Percentiles rank a stretch among this genome's conserved stretches.
These are phyloP conservation scores for Aphelenchoides avenae DNA, from an alignment of 1,140 invertebrate species.

Conservation along the genomic window DNA sequence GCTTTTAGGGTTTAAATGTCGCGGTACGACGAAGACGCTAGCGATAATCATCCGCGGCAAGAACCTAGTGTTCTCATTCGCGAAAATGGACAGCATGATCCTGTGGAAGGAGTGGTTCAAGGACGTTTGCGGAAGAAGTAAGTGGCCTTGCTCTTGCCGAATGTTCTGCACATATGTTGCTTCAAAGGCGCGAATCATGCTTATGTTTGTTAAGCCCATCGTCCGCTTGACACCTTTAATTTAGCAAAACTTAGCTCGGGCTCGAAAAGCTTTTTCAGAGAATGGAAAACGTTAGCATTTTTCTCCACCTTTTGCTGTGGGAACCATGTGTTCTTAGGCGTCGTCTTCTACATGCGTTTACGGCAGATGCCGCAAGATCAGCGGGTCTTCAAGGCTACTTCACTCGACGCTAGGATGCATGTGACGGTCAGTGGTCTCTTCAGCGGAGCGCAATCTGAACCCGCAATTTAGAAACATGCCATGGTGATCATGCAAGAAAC, in stretches of 20 bases:
- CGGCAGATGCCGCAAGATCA: conserved; percentile 19
- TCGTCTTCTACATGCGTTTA: conserved; percentile 27
- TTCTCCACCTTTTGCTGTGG: conserved; percentile 4
- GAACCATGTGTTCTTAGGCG: conserved; percentile 16
- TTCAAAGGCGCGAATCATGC: too few relatives aligned
- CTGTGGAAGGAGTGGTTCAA: conserved; percentile 43
- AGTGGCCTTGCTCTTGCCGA: conserved; percentile 1
- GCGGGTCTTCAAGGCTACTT: conserved; percentile 21
- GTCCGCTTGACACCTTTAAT: neutral
- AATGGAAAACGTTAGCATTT: too few relatives aligned
- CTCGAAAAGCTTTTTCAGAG: too few relatives aligned
- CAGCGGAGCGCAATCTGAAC: conserved; percentile 30
- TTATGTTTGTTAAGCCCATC: too few relatives aligned
- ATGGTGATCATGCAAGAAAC: conserved; percentile 32
- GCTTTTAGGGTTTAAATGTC: conserved; percentile 27
- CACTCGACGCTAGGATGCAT: conserved; percentile 33
- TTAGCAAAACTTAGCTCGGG: neutral
- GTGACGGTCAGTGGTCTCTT: conserved; percentile 25
- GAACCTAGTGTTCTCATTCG: conserved; percentile 34
- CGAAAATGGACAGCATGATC: conserved; percentile 36
- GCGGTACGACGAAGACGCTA: conserved; percentile 31
- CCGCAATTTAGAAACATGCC: too few relatives aligned
- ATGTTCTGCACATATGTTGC: too few relatives aligned
- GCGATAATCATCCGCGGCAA: conserved; percentile 34
- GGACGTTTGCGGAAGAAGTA: conserved; percentile 37